These are phyloP conservation scores for Pteromalus puparum DNA, from an alignment of 1,140 invertebrate genomes.

Conservation along the genomic window DNA sequence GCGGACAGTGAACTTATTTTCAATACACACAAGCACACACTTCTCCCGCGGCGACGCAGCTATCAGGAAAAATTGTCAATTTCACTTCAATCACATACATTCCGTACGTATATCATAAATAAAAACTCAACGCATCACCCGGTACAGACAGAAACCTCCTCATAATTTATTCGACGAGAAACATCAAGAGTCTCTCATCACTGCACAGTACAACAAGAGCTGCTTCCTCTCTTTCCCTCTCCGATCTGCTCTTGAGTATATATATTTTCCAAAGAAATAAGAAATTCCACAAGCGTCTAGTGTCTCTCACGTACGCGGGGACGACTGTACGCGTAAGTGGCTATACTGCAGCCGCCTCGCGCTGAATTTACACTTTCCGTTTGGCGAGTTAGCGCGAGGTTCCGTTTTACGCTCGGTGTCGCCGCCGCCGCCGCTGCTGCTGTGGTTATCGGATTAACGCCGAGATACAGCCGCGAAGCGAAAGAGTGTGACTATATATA, in stretches of 20 bases:
- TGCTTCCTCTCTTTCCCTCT: no score
- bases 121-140: no score
- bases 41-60: no score
- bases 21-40: not conserved
- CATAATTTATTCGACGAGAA: no score
- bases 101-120: no score
- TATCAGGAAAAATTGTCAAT: not conserved
- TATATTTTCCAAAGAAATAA: constrained; percentile 46
- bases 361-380: constrained; percentile 51
- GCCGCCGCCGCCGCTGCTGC: not conserved
- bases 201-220: no score
- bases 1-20: not conserved
- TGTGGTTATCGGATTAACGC: constrained; percentile 47
- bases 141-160: no score
- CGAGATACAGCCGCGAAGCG: constrained; percentile 13
- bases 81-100: not conserved
- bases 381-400: constrained; percentile 33
- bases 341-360: not conserved
- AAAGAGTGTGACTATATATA: not conserved
- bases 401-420: constrained; percentile 25
- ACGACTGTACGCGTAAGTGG: constrained; percentile 23
- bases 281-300: constrained; percentile 39
- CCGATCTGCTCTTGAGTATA: not conserved
- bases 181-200: no score
- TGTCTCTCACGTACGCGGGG: not conserved